Evolutionary conservation across 2,113 vertebrate species (phyloP), one percentile per base, ranked within the genome.

Genomic region (Ophiodon elongatus): DNA sequence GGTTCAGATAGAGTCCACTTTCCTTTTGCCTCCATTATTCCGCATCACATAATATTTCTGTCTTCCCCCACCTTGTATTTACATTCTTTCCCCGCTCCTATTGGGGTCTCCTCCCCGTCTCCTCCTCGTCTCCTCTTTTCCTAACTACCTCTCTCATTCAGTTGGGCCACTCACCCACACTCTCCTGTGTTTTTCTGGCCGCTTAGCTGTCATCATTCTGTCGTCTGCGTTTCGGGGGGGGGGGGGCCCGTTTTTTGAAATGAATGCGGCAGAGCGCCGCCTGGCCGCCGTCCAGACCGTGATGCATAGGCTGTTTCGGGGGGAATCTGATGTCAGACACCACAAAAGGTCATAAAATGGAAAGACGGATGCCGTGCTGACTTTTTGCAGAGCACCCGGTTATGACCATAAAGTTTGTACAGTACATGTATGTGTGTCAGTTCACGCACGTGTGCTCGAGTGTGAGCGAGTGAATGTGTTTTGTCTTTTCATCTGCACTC

Each of bases 231-330:
- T 74, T 87, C 76, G 8, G 4, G 64, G 63, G 68, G 66, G 73
- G 8, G 4, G 64, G 63, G 68, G 66, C 45, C 37, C 3, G 0
- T 29, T 74, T 54, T 37, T 59, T 60, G 83, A 86, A 80, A 68
- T 78, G 50, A 79, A 82, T 73, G 77, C 74, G 78, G 66, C 59
- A 43, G 69, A 68, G 81, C 60, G 80, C 70, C 71, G 54, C 27
- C 39, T 90, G 92, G 90, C 86, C 37, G 50, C 33, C 5, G 66
- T 85, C 84, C 90, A 86, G 54, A 52, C 41, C 0, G 25, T 84
- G 83, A 91, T 91, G 85, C 87, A 85, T 88, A 0, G 83, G n/a
- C 83, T 92, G 87, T 89, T 86, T 63, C n/a, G 63, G 65, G 57
- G 77, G 77, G 54, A 80, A 39, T 74, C 37, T 72, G 33, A 45